These are phyloP conservation scores for Lepisosteus osseus DNA, from an alignment of 2,113 vertebrate species.

Conservation along the genomic window DNA sequence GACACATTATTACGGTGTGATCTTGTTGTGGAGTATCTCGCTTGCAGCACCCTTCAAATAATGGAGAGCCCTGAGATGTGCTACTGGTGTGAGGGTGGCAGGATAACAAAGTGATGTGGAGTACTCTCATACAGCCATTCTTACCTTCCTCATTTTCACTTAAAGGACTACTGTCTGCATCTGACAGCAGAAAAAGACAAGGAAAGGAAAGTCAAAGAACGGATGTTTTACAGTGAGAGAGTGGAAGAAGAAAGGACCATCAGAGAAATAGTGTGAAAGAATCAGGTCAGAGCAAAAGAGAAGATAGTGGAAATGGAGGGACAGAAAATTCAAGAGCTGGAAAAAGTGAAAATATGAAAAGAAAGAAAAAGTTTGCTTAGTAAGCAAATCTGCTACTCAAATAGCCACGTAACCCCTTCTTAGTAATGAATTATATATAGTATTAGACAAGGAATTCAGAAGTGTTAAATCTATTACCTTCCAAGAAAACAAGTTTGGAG, in stretches of 20 bases:
- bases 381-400: too few species aligned
- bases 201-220: slow-evolving; percentile 30
- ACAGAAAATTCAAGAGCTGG: slow-evolving; percentile 26
- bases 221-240: slow-evolving; percentile 26
- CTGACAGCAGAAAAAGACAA: slow-evolving; percentile 48
- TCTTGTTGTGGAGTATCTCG: too few species aligned
- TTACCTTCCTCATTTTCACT: slow-evolving; percentile 78
- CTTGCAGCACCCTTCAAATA: too few species aligned
- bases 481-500: too few species aligned
- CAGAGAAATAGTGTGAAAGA: too few species aligned
- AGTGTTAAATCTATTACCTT: too few species aligned
- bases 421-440: too few species aligned
- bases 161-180: slow-evolving; percentile 61
- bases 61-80: background rate
- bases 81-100: background rate
- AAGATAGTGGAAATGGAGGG: slow-evolving; percentile 32
- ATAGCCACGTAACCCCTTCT: too few species aligned
- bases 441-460: too few species aligned
- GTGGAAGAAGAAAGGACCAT: slow-evolving; percentile 9
- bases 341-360: slow-evolving; percentile 14
- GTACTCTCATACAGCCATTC: slow-evolving; percentile 31
- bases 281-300: slow-evolving; percentile 25
- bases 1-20: too few species aligned
- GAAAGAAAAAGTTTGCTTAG: background rate
- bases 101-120: slow-evolving; percentile 3